A percentile compares a stretch with the other conserved stretches of the same genome.
Evolutionary conservation across 2,888 invertebrate species (phyloP).

Genomic region (Anthoptus insignis): DNA sequence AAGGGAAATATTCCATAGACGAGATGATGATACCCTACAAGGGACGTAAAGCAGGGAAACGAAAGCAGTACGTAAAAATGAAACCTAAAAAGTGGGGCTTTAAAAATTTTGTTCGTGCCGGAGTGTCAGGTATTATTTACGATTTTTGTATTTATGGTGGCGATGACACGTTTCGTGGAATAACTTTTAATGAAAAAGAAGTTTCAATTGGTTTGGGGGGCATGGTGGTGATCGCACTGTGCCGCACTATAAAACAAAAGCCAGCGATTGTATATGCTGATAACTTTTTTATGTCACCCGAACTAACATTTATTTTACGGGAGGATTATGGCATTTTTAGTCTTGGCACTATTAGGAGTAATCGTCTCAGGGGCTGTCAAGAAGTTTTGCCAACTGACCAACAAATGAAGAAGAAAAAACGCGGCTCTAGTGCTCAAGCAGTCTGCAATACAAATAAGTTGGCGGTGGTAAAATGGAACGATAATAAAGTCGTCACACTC

Average conservation of each 20-base stretch:
- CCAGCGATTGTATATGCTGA: conserved; percentile 41
- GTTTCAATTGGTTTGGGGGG: conserved; percentile 49
- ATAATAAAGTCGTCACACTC: conserved; percentile 46
- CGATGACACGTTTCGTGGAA: conserved; percentile 51
- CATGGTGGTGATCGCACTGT: conserved; percentile 50
- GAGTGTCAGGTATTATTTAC: conserved; percentile 43
- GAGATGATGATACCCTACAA: conserved; percentile 62
- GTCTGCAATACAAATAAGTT: conserved; percentile 30
- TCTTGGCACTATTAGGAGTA: conserved; percentile 50
- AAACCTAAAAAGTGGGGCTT: conserved; percentile 58
- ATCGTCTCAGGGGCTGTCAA: conserved; percentile 50
- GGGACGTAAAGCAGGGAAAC: conserved; percentile 55
- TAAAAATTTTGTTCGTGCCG: conserved; percentile 42
- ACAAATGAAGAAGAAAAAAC: conserved; percentile 48
- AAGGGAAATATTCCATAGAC: conserved; percentile 53
- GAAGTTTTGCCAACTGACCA: conserved; percentile 46
- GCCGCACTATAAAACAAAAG: conserved; percentile 46
- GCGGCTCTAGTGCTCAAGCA: conserved; percentile 45
- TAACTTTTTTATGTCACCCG: conserved; percentile 49
- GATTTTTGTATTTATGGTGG: conserved; percentile 57
- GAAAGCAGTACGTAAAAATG: conserved; percentile 56
- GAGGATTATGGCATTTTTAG: conserved; percentile 52
- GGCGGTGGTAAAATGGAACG: conserved; percentile 40
- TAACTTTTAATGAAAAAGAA: conserved; percentile 48
- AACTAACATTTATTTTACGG: conserved; percentile 47